phyloP scores from a whole-genome alignment of 2,888 invertebrate genomes.

The Protodeltote pygarga region DNA sequence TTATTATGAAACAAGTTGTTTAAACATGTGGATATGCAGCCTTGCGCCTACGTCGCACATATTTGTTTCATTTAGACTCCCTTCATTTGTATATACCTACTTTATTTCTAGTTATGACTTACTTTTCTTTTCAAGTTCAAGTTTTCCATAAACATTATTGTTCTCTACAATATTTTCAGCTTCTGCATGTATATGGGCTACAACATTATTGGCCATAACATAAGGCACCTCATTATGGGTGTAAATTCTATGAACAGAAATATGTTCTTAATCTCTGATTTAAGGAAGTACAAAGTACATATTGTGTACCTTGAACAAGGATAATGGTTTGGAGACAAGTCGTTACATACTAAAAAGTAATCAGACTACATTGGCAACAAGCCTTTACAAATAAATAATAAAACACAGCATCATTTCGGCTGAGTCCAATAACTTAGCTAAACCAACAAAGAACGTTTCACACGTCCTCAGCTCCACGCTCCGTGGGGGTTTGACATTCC shows the following conservation, averaged over 20 bases:
- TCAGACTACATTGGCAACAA: conserved; percentile 1
- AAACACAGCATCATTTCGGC: neutral
- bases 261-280: too few species aligned
- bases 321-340: neutral
- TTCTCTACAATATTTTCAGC: too few species aligned
- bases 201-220: neutral
- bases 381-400: neutral
- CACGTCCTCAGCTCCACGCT: conserved; percentile 1
- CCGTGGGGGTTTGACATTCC: conserved; percentile 26
- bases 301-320: neutral
- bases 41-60: conserved; percentile 35
- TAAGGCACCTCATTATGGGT: too few species aligned
- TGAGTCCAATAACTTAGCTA: conserved; percentile 2
- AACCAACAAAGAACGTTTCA: conserved; percentile 19
- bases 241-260: too few species aligned
- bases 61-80: conserved; percentile 22
- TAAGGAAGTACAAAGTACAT: neutral
- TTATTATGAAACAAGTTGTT: conserved; percentile 56
- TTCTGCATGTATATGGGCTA: neutral
- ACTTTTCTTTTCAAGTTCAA: conserved; percentile 1
- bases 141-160: too few species aligned
- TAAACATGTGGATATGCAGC: conserved; percentile 51
- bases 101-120: conserved; percentile 6
- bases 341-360: neutral
- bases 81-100: conserved; percentile 22